Evolutionary conservation across 1,140 invertebrate species (phyloP), one percentile per base, ranked within the genome.

Genomic region (Stratiolaelaps scimitus): DNA sequence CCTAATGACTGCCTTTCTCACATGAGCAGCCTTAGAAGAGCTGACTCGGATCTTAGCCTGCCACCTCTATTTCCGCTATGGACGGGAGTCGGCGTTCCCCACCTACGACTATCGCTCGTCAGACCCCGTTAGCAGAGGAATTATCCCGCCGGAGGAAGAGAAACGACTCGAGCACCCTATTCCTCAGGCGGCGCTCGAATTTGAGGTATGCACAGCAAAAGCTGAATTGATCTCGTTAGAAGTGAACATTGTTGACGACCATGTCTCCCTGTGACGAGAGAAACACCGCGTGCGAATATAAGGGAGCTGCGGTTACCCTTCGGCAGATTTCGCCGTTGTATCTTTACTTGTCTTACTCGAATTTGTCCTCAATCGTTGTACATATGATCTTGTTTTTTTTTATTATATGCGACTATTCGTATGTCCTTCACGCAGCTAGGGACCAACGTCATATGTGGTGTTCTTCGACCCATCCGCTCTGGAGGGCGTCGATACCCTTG

Each of bases 121-220:
- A 1, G 53, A 60, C 34, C 53, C 53, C 1, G 26, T 29, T 60
- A 60, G 20, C 20, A 26, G 53, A 17, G 53, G 53, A 2, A 23
- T 60, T 23, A 2, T 60, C 4, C 15, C 26, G 13, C 34, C 26
- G 53, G 53, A 60, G 10, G 53, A 60, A 26, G 53, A 60, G 10
- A 60, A 60, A 60, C 53, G 53, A 26, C 53, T 60, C 23, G 53
- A 60, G 53, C 26, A 20, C 10, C 53, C 53, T 17, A 34, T 60
- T n/a, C 53, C 53, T 2, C 13, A 15, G 34, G 26, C 53, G 1
- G 53, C 53, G 17, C 17, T 60, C 13, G 53, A 60, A 29, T 60
- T 26, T 34, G 13, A 5, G 20, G 53, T 60, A 1, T 17, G 53
- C 26, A 29, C 15, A 48, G 47, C 10, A 6, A 10, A 6, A 40